Evolutionary conservation across 37 sponge, comb jelly and placozoan species (phyloP).

Genomic region (Halichondria panicea): DNA sequence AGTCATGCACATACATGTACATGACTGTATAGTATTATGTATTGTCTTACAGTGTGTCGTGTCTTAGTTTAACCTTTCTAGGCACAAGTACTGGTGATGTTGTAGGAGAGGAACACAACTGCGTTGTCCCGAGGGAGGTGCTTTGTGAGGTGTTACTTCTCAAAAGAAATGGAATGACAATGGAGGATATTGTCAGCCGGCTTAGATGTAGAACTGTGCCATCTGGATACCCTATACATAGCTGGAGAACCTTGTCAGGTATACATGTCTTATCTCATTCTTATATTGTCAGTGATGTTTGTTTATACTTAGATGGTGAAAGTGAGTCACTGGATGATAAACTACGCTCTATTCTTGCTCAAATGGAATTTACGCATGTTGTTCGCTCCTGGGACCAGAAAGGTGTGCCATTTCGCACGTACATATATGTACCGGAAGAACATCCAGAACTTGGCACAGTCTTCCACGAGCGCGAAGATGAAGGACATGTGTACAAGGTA

Average conservation of each 20-base stretch:
- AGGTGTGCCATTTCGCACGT: slow-evolving; percentile 8
- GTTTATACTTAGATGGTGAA: no score
- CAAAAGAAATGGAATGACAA: neutral
- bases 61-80: neutral
- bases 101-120: neutral
- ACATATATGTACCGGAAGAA: slow-evolving; percentile 11
- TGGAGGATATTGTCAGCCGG: neutral
- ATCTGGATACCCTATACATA: neutral
- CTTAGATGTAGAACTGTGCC: neutral
- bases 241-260: neutral
- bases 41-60: no score
- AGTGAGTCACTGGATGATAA: no score
- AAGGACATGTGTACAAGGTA: slow-evolving; percentile 8
- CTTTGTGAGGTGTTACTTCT: neutral
- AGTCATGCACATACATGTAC: no score
- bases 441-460: neutral
- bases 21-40: no score
- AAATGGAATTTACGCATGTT: neutral
- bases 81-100: neutral
- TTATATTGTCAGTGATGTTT: neutral
- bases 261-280: neutral
- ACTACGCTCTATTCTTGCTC: slow-evolving; percentile 15
- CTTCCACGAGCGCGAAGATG: slow-evolving; percentile 13
- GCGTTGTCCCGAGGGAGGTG: neutral
- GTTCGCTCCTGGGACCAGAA: neutral